A percentile compares a stretch with the other conserved stretches of the same genome.
Conservation (phyloP, 2,113 vertebrate species). For the Lagopus muta region DNA sequence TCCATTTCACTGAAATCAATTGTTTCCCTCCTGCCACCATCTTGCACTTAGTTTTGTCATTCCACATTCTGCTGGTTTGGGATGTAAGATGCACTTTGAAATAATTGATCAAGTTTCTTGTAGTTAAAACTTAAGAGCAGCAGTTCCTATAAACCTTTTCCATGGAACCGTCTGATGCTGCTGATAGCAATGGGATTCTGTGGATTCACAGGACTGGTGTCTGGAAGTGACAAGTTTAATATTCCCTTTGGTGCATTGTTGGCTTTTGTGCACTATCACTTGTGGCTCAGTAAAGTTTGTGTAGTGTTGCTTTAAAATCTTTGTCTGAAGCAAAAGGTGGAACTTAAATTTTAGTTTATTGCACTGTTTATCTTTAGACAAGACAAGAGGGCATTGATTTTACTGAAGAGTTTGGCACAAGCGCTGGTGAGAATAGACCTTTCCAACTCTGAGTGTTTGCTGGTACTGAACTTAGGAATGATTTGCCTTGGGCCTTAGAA, state of each 20-base stretch:
- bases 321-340: not conserved
- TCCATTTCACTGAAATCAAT: not conserved
- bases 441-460: fast-evolving
- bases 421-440: fast-evolving
- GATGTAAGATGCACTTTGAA: not conserved
- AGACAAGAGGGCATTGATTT: not conserved
- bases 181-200: not conserved
- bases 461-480: not conserved
- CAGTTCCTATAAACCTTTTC: not conserved
- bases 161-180: fast-evolving
- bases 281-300: not conserved
- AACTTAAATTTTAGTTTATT: not conserved
- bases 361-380: not conserved
- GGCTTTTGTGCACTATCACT: not conserved
- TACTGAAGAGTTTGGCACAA: not conserved
- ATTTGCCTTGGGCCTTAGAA: not conserved
- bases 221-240: not conserved
- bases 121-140: not conserved
- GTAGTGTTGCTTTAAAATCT: not conserved
- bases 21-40: not conserved
- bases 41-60: not conserved
- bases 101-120: not conserved
- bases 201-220: not conserved
- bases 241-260: not conserved
- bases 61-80: not conserved